Percentiles rank a stretch among this genome's conserved stretches.
phyloP scores from a whole-genome alignment of 2,888 invertebrate species.

The Drosophila subquinaria region DNA sequence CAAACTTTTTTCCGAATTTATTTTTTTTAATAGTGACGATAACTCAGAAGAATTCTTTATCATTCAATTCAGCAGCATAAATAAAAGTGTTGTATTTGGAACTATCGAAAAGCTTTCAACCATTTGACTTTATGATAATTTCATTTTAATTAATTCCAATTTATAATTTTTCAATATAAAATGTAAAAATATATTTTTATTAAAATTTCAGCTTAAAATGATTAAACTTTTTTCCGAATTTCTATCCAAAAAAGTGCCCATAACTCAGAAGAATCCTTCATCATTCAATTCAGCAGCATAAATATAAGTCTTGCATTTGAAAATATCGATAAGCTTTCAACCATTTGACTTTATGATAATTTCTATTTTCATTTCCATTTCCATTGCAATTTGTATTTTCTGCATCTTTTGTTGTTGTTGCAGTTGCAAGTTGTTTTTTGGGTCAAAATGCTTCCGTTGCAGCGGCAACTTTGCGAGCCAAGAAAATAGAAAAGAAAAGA shows the following conservation, averaged over 20 bases:
- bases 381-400: conserved; percentile 55
- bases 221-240: background rate
- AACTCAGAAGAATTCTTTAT: too few species aligned
- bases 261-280: background rate
- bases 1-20: too few species aligned
- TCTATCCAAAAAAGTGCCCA: background rate
- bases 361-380: conserved; percentile 55
- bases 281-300: conserved; percentile 16
- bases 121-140: conserved; percentile 53
- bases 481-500: conserved; percentile 10
- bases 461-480: conserved; percentile 27
- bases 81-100: background rate
- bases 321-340: conserved; percentile 27
- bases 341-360: conserved; percentile 51
- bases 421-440: conserved; percentile 31
- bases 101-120: conserved; percentile 27
- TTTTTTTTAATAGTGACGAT: too few species aligned
- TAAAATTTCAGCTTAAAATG: too few species aligned
- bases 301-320: too few species aligned
- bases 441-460: conserved; percentile 50
- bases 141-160: too few species aligned
- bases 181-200: too few species aligned
- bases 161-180: too few species aligned
- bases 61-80: too few species aligned
- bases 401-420: conserved; percentile 10